Conservation (phyloP, 2,797 vertebrate genomes). For the Danio aesculapii region DNA sequence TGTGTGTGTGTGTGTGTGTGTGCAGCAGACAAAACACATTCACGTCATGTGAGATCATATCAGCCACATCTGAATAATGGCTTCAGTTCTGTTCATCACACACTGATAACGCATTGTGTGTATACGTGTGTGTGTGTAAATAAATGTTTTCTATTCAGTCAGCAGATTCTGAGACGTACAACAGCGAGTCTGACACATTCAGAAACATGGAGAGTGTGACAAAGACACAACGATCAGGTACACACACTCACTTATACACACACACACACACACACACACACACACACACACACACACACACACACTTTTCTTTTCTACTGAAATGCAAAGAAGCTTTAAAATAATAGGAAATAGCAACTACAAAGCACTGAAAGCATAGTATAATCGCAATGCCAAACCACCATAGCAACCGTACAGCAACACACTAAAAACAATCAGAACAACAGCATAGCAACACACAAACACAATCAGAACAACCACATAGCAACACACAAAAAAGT, state of each 20-base stretch:
- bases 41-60: constrained; percentile 32
- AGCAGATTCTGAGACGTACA: constrained; percentile 4
- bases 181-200: constrained; percentile 19
- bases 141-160: constrained; percentile 32
- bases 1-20: too few species aligned
- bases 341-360: too few species aligned
- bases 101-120: background rate
- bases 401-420: too few species aligned
- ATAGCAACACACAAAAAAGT: too few species aligned
- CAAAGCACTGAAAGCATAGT: too few species aligned
- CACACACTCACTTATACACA: background rate
- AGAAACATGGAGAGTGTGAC: constrained; percentile 46
- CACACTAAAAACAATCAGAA: too few species aligned
- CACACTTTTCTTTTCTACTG: too few species aligned
- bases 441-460: too few species aligned
- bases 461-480: too few species aligned
- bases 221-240: constrained; percentile 39
- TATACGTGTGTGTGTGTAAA: background rate
- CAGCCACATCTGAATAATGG: constrained; percentile 21
- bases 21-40: constrained; percentile 1
- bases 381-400: too few species aligned
- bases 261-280: background rate
- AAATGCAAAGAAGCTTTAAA: too few species aligned
- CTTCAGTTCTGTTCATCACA: background rate
- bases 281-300: background rate